These are phyloP conservation scores for Scaptomyza montana DNA, from an alignment of 1,140 invertebrate species.

Conservation along the genomic window DNA sequence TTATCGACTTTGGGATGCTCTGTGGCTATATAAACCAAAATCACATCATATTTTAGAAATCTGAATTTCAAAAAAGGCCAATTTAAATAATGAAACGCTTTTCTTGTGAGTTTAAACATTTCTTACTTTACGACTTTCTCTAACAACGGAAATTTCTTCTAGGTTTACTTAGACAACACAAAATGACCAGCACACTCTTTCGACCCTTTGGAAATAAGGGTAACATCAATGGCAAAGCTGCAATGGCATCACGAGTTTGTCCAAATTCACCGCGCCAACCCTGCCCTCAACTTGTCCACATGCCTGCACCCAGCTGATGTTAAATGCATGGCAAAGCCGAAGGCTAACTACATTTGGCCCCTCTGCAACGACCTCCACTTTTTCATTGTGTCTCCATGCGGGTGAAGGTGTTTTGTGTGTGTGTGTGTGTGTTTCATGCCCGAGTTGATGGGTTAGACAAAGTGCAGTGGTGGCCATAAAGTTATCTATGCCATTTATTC, in stretches of 20 bases:
- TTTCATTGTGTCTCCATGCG: background rate
- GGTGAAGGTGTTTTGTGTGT: conserved; percentile 23
- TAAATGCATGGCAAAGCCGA: conserved; percentile 77
- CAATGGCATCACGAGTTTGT: conserved; percentile 56
- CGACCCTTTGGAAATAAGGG: background rate
- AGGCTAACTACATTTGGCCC: conserved; percentile 75
- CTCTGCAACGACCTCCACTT: conserved; percentile 20
- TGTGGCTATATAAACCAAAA: background rate
- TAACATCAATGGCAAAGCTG: conserved; percentile 19
- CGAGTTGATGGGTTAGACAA: conserved; percentile 61
- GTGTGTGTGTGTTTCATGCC: conserved; percentile 27
- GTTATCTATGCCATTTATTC: conserved; percentile 78
- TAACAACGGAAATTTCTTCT: too few species aligned
- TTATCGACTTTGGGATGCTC: background rate
- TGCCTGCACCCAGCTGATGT: conserved; percentile 51
- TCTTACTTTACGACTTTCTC: too few species aligned
- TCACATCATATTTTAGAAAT: too few species aligned
- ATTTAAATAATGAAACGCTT: too few species aligned
- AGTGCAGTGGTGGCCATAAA: conserved; percentile 72
- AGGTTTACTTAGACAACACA: background rate
- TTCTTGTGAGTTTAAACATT: too few species aligned
- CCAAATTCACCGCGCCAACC: background rate
- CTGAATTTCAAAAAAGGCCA: too few species aligned
- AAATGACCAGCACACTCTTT: background rate
- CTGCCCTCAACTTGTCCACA: conserved; percentile 10